phyloP scores from a whole-genome alignment of 2,113 vertebrate species.

The Podilymbus podiceps region DNA sequence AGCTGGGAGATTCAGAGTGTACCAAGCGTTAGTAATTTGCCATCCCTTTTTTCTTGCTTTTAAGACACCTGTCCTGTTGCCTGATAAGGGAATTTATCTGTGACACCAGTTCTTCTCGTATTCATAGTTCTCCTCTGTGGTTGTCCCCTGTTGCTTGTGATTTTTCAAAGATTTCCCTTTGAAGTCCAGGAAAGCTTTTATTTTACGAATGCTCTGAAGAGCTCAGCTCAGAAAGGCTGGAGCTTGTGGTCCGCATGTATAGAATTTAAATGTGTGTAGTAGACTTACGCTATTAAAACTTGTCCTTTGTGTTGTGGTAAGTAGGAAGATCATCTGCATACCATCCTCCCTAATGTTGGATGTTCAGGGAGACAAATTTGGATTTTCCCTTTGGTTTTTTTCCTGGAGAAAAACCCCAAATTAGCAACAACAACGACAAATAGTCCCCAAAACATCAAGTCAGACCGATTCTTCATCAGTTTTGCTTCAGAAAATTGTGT shows the following conservation, averaged over 20 bases:
- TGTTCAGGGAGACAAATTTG: background rate
- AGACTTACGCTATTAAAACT: background rate
- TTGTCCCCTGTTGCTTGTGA: background rate
- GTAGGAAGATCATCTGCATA: background rate
- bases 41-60: background rate
- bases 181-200: constrained; percentile 28
- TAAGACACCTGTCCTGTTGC: background rate
- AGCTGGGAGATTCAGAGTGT: background rate
- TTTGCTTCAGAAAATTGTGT: background rate
- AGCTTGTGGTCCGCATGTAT: background rate
- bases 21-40: background rate
- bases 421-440: background rate
- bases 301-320: background rate
- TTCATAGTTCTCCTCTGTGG: background rate
- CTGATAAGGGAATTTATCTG: constrained; percentile 29
- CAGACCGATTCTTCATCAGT: background rate
- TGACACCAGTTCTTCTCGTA: background rate
- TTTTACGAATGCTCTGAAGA: constrained; percentile 27
- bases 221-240: background rate
- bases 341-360: background rate
- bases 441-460: background rate
- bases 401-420: background rate
- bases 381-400: background rate
- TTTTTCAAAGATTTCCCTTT: constrained; percentile 15
- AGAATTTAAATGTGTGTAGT: background rate